Conservation (phyloP, 2,888 invertebrate genomes). For the Idaea biselata region DNA sequence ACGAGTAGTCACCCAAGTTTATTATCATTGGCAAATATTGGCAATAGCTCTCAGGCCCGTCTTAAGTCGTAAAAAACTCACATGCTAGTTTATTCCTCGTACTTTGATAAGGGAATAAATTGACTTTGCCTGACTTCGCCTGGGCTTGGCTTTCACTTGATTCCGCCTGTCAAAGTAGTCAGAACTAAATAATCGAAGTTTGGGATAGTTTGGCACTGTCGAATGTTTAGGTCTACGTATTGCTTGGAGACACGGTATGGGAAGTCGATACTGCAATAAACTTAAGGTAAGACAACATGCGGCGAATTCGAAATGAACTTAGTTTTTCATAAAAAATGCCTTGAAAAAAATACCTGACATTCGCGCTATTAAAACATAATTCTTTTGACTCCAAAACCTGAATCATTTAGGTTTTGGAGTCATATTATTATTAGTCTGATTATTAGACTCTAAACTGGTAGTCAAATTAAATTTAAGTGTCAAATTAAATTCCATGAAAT, state of each 20-base stretch:
- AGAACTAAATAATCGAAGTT: conserved; percentile 14
- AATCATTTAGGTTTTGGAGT: too few species aligned
- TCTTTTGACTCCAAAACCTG: too few species aligned
- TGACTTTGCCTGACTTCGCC: conserved; percentile 14
- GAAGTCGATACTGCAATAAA: not conserved
- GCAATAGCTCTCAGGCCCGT: conserved; percentile 1
- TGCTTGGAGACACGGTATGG: not conserved
- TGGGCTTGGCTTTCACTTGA: conserved; percentile 21
- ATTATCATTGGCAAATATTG: conserved; percentile 5
- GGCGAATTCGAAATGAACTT: too few species aligned
- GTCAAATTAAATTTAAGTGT: too few species aligned
- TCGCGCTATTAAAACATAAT: too few species aligned
- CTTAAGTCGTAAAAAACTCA: conserved; percentile 19
- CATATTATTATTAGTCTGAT: too few species aligned
- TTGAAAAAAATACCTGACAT: too few species aligned
- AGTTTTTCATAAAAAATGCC: too few species aligned
- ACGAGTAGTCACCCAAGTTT: conserved; percentile 3
- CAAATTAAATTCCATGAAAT: too few species aligned
- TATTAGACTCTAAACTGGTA: too few species aligned
- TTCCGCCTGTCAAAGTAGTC: conserved; percentile 26
- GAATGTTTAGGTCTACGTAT: not conserved
- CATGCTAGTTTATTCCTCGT: conserved; percentile 25
- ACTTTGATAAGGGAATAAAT: conserved; percentile 29
- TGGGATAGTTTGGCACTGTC: not conserved
- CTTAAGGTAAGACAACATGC: not conserved